Evolutionary conservation across 2,797 vertebrate species (phyloP), one percentile per base, ranked within the genome.

Genomic region (Gymnocypris eckloni): DNA sequence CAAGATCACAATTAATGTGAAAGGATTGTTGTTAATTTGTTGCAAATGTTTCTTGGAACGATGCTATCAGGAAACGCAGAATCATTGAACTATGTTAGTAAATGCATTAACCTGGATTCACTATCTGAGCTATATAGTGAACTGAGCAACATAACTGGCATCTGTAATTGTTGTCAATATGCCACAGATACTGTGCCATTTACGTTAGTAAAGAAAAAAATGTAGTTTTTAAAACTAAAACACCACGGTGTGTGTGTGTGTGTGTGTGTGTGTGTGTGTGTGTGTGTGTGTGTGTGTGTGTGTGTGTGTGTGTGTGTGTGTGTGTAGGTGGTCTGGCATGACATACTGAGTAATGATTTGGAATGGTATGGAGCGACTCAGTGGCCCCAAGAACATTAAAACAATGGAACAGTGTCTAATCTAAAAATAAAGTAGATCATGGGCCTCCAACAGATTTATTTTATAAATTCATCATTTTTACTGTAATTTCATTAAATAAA

Each of bases 341-440:
- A 83, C 28, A 83, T 66, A 64, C 71, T 50, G 56, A 83, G 71
- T 76, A 66, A 83, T 76, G 82, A 39, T 76, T 83, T 76, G 56
- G 82, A 83, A 12, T 64, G 70, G 41, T 61, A 45, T 73, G 81
- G 41, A 83, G 69, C n/a, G 25, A 64, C 70, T 73, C 41, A n/a
- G 70, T 64, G 81, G 54, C 54, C 70, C 41, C 81, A 64, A 28
- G 81, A 75, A 73, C 25, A 61, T 73, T 83, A 33, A 61, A 75
- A 83, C 71, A 83, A 39, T 83, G 71, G 56, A 66, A 83, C 82
- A 76, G 56, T 66, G 82, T 76, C 71, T 52, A 61, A 83, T 66
- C 43, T 75, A 39, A 76, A 91, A 92, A 92, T 87, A 93, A 93
- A 92, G 93, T 88, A 81, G 90, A 91, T 91, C 85, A 84, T 73